Percentiles rank a stretch among this genome's conserved stretches.
Conservation (phyloP, 1,140 invertebrate species). For the Berghia stephanieae region DNA sequence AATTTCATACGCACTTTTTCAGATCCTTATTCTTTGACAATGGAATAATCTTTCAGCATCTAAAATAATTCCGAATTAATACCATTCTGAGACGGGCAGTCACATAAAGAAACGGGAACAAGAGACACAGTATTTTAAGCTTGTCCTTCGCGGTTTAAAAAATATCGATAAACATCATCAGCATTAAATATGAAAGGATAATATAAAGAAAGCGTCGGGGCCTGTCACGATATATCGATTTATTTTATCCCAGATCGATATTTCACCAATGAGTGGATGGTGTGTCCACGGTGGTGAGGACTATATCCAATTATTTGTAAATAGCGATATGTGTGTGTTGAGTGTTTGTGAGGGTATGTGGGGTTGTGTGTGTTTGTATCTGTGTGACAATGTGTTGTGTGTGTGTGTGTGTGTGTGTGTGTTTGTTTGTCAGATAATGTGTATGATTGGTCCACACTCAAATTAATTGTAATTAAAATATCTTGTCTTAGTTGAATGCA, state of each 20-base stretch:
- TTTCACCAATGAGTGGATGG: background rate
- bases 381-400: background rate
- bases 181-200: background rate
- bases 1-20: too few relatives aligned
- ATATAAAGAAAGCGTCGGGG: too few relatives aligned
- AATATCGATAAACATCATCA: background rate
- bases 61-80: too few relatives aligned
- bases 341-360: background rate
- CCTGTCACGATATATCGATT: background rate
- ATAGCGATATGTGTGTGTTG: background rate
- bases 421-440: background rate
- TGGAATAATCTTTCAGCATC: too few relatives aligned
- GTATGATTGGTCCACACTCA: background rate
- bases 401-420: background rate
- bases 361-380: background rate
- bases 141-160: too few relatives aligned
- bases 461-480: background rate
- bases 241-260: background rate
- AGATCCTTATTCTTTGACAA: too few relatives aligned
- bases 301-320: background rate
- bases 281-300: too few relatives aligned
- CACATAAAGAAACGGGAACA: too few relatives aligned
- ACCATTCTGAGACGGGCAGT: too few relatives aligned
- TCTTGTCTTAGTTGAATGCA: background rate
- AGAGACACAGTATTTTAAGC: too few relatives aligned